These are phyloP conservation scores for Halocynthia roretzi DNA, from an alignment of 23 tunicate genomes.

Conservation along the genomic window DNA sequence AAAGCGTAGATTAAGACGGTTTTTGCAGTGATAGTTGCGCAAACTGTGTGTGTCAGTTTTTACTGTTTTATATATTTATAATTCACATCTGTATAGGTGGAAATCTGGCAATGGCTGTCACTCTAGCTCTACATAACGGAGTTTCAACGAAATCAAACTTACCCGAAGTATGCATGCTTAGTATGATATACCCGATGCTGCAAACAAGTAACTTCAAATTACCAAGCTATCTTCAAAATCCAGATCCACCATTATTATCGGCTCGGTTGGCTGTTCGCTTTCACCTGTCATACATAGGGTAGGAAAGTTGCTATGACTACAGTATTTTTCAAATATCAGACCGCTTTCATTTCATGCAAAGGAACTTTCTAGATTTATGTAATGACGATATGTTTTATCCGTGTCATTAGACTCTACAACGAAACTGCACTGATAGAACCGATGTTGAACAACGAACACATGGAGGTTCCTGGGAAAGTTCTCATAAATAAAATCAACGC, in stretches of 20 bases:
- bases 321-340: not conserved
- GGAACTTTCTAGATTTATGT: no score
- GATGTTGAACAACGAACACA: conserved; percentile 40
- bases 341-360: no score
- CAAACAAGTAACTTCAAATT: conserved; percentile 49
- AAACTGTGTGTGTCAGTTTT: not conserved
- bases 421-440: conserved; percentile 32
- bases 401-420: conserved; percentile 20
- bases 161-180: conserved; percentile 46
- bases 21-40: not conserved
- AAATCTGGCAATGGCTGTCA: conserved; percentile 68
- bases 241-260: conserved; percentile 16
- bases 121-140: conserved; percentile 30
- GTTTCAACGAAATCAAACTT: conserved; percentile 11
- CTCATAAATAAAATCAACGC: conserved; percentile 9
- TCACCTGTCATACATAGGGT: conserved; percentile 72
- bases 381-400: not conserved
- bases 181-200: conserved; percentile 65
- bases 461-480: conserved; percentile 17
- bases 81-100: conserved; percentile 53
- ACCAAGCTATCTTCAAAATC: conserved; percentile 67
- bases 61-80: not conserved
- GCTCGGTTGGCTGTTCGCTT: conserved; percentile 35
- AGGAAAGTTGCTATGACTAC: not conserved
- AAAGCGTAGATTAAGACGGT: not conserved